A percentile compares a stretch with the other conserved stretches of the same genome.
These are phyloP conservation scores for Hirundo rustica DNA, from an alignment of 2,797 vertebrate genomes.

Conservation along the genomic window DNA sequence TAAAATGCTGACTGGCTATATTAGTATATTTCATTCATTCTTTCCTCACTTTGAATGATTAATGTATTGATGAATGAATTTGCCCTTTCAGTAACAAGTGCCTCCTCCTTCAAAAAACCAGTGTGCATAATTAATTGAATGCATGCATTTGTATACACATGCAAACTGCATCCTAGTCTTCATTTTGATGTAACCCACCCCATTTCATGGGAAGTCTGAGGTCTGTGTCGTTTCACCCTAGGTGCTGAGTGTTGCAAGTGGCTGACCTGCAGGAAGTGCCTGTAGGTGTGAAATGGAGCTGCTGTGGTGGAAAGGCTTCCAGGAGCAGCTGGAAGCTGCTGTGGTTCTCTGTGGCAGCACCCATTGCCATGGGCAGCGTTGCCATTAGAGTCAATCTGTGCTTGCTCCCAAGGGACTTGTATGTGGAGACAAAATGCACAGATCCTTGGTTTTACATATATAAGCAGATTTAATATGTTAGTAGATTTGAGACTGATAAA, in stretches of 20 bases:
- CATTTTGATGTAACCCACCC: not conserved
- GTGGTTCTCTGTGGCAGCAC: accelerated
- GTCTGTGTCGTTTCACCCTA: not conserved
- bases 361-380: not conserved
- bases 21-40: not conserved
- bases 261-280: not conserved
- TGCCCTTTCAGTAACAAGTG: not conserved
- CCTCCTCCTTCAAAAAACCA: not conserved
- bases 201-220: not conserved
- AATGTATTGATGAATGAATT: not conserved
- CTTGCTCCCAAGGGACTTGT: not conserved
- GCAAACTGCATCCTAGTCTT: not conserved
- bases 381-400: not conserved
- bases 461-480: not conserved
- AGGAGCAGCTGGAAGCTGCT: not conserved
- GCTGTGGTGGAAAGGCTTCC: not conserved
- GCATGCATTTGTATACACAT: not conserved
- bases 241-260: not conserved
- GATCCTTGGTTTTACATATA: not conserved
- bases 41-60: not conserved
- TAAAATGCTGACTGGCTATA: not conserved
- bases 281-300: not conserved
- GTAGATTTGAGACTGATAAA: not conserved
- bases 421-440: not conserved
- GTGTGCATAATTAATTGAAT: not conserved